These are phyloP conservation scores for Athalia circularis DNA, from an alignment of 2,888 invertebrate species.

Conservation along the genomic window DNA sequence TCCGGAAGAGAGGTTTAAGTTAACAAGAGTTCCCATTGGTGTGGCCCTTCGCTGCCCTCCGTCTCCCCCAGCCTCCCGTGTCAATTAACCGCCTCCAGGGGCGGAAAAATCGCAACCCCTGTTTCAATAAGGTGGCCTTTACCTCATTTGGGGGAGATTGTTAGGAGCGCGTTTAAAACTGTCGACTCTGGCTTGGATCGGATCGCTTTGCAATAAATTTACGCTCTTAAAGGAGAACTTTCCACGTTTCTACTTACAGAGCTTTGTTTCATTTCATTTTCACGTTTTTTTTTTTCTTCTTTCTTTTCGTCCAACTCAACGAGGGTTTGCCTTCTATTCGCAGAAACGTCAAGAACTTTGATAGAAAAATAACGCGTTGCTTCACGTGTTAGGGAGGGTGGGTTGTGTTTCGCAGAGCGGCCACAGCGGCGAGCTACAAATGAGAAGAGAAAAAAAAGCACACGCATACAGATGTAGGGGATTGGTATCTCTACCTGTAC, in stretches of 20 bases:
- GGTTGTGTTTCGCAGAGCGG: too few relatives aligned
- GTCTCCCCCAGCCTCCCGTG: constrained; percentile 63
- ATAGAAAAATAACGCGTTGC: neutral
- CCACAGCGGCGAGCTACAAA: neutral
- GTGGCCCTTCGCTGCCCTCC: constrained; percentile 52
- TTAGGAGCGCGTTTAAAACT: constrained; percentile 70
- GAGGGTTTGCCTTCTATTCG: neutral
- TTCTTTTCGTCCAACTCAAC: neutral
- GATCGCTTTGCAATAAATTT: constrained; percentile 71
- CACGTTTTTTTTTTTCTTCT: neutral
- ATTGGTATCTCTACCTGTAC: constrained; percentile 1
- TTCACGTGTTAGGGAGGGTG: neutral
- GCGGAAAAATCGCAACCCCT: constrained; percentile 73
- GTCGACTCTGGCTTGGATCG: constrained; percentile 61
- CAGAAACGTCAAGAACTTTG: constrained; percentile 8
- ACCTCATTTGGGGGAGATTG: constrained; percentile 74
- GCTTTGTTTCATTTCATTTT: neutral
- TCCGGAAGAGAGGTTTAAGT: constrained; percentile 71
- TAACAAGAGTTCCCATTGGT: constrained; percentile 67
- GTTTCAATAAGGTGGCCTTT: constrained; percentile 74
- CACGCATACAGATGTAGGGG: too few relatives aligned
- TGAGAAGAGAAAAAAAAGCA: neutral
- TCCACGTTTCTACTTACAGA: constrained; percentile 18
- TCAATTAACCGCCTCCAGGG: constrained; percentile 72
- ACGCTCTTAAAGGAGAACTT: constrained; percentile 50